These are phyloP conservation scores for Luscinia megarhynchos DNA, from an alignment of 2,797 vertebrate genomes.

Conservation along the genomic window DNA sequence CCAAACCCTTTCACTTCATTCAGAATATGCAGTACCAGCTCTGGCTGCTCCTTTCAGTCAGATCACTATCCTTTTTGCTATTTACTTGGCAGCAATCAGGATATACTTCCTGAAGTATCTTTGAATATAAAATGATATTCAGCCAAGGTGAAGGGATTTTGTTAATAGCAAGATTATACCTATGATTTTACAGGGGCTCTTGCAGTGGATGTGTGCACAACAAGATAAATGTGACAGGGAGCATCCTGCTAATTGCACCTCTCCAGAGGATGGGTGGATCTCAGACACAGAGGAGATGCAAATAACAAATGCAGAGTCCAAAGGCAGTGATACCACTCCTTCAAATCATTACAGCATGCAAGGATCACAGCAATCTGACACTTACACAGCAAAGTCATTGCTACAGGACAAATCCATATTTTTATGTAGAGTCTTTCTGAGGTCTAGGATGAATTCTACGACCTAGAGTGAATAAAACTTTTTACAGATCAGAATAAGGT, in stretches of 20 bases:
- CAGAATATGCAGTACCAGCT: neutral
- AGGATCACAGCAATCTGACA: slow-evolving; percentile 23
- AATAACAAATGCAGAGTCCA: neutral
- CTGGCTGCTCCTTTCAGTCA: neutral
- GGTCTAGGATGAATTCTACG: slow-evolving; percentile 32
- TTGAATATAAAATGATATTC: neutral
- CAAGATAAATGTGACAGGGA: neutral
- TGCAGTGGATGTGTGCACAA: neutral
- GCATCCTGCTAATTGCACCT: neutral
- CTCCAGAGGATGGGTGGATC: neutral
- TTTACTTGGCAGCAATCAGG: neutral
- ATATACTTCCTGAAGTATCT: neutral
- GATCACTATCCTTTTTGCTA: neutral
- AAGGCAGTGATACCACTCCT: neutral
- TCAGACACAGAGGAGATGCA: neutral
- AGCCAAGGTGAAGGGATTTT: neutral
- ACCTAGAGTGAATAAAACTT: slow-evolving; percentile 41
- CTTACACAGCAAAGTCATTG: slow-evolving; percentile 21
- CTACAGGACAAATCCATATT: slow-evolving; percentile 14
- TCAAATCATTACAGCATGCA: neutral
- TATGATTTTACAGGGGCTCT: neutral
- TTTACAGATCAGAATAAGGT: slow-evolving; percentile 1
- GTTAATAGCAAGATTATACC: neutral
- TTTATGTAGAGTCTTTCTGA: slow-evolving; percentile 36
- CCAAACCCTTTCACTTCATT: neutral